Evolutionary conservation across 1,140 invertebrate genomes (phyloP).

Genomic region (Oscheius sp.): DNA sequence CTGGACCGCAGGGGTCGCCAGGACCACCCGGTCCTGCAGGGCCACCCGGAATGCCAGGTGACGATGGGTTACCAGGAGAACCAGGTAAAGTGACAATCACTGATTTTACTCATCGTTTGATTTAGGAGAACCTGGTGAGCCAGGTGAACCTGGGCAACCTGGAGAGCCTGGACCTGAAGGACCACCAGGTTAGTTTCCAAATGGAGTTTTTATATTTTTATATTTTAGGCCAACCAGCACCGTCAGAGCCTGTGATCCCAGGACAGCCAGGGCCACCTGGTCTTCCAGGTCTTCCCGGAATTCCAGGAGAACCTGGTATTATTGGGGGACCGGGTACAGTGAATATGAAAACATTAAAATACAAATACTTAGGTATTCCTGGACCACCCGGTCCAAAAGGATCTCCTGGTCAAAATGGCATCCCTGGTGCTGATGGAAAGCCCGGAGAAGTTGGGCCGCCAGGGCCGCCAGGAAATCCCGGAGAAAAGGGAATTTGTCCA

Average conservation of each 20-base stretch:
- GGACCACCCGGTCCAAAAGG: constrained; percentile 16
- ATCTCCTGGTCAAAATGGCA: neutral
- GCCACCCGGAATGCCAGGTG: too few relatives aligned
- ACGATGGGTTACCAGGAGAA: too few relatives aligned
- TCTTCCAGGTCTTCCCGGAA: neutral
- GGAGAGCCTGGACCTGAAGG: too few relatives aligned
- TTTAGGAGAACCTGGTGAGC: too few relatives aligned
- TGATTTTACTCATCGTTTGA: too few relatives aligned
- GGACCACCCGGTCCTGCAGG: too few relatives aligned
- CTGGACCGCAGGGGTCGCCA: too few relatives aligned
- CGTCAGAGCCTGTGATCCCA: neutral
- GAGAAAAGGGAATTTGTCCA: constrained; percentile 57
- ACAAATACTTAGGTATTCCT: constrained; percentile 14
- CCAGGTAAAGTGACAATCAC: too few relatives aligned
- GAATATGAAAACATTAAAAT: constrained; percentile 1
- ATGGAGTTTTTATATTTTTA: neutral
- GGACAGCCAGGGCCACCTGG: neutral
- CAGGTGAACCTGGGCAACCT: too few relatives aligned
- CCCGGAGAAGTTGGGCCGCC: neutral
- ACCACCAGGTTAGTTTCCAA: neutral
- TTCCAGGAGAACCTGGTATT: neutral
- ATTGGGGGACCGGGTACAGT: neutral
- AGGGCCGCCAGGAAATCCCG: too few relatives aligned
- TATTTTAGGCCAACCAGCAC: neutral
- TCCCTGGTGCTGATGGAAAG: neutral